Conservation (phyloP, 2,888 invertebrate species). For the Nemotelus nigrinus region DNA sequence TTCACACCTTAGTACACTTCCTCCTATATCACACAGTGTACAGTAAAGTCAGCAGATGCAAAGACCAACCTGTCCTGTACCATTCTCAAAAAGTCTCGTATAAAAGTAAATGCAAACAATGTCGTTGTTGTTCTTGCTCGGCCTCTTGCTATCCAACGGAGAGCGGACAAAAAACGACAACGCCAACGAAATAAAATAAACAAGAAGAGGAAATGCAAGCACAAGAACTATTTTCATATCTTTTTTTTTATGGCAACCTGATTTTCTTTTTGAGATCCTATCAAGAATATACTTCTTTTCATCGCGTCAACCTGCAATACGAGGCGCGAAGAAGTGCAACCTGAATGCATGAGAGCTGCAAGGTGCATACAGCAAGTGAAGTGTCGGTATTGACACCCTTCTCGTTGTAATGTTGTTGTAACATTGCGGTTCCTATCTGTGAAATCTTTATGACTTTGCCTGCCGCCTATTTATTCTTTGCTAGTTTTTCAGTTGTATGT, state of each 20-base stretch:
- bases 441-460: slow-evolving; percentile 38
- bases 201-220: slow-evolving; percentile 33
- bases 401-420: slow-evolving; percentile 3
- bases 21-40: slow-evolving; percentile 38
- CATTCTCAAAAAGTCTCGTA: slow-evolving; percentile 25
- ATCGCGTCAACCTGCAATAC: no score
- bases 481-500: no score
- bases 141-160: slow-evolving; percentile 29
- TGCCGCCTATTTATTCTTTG: slow-evolving; percentile 30
- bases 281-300: no score
- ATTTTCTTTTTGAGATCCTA: no score
- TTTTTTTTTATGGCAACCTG: background rate
- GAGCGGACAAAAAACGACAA: slow-evolving; percentile 3
- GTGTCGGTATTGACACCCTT: slow-evolving; percentile 35
- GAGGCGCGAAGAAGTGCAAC: background rate
- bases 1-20: slow-evolving; percentile 54
- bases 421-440: slow-evolving; percentile 24
- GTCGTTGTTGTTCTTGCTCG: slow-evolving; percentile 15
- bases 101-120: slow-evolving; percentile 42
- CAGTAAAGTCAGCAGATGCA: slow-evolving; percentile 48
- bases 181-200: slow-evolving; percentile 28
- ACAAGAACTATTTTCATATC: slow-evolving; percentile 1
- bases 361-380: slow-evolving; percentile 24
- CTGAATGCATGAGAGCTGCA: slow-evolving; percentile 12
- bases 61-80: slow-evolving; percentile 51